Base-by-base conservation (phyloP, 2,797 vertebrate species). In the Falco novaeseelandiae region DNA sequence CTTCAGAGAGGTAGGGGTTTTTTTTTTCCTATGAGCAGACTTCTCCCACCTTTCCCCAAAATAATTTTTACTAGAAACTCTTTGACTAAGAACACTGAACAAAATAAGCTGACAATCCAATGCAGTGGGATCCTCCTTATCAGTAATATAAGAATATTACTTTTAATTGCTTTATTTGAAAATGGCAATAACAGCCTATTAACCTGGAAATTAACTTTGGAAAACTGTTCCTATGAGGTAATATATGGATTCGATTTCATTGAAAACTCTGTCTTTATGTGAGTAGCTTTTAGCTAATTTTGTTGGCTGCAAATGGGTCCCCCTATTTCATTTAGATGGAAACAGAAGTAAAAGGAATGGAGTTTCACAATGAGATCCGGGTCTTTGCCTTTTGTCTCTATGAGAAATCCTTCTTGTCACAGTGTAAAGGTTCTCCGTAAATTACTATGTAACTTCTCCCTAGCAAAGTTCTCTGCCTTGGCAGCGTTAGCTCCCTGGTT, bases 131-230 rank as follows among this genome's bases (percentile, higher is more conserved):
- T 85, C 23, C 27, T 89, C 40, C 65, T 81, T 93, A 94, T 74
- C 52, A 73, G 59, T 94, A 89, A 89, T 93, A 85, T 46, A 96
- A 78, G 91, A 87, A 93, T 95, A 95, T 96, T 92, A 97, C 66
- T 96, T 96, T 94, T 95, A 97, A 95, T 96, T 96, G 87, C 93
- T 96, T 96, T 92, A 97, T 96, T 91, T 87, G 67, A 95, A 96
- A 97, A 90, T 90, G 80, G 89, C 76, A 96, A 61, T 96, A 97
- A 92, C 69, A 86, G 70, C 44, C 85, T 96, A 93, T 97, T 96
- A 95, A 95, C 91, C 91, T 80, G 76, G 77, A 95, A 95, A 94
- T 96, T 96, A 96, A 89, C 52, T 97, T 70, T 78, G 73, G 83
- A 83, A 80, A 94, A 95, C 89, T 80, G 57, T 87, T 95, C 70